Evolutionary conservation across 2,113 vertebrate species (phyloP).

Genomic region (Dasypus novemcinctus): DNA sequence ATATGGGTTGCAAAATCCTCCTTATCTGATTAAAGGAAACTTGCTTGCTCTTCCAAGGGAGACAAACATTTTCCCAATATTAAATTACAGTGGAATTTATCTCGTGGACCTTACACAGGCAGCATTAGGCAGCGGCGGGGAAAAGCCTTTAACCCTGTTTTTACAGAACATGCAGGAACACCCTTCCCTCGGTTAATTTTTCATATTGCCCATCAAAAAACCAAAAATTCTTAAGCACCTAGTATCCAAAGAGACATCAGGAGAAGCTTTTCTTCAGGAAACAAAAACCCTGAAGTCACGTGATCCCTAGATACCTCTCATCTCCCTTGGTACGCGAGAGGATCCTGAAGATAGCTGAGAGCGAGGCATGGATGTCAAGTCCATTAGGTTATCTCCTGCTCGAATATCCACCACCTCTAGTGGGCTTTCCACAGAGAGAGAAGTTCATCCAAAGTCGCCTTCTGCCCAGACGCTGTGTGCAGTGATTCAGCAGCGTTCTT

Average conservation of each 20-base stretch:
- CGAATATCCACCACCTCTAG: background rate
- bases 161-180: background rate
- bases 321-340: background rate
- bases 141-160: conserved; percentile 3
- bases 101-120: background rate
- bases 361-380: background rate
- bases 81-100: conserved; percentile 32
- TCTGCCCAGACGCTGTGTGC: background rate
- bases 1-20: background rate
- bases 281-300: background rate
- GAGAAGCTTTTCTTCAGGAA: background rate
- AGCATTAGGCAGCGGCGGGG: background rate
- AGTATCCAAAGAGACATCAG: background rate
- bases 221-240: background rate
- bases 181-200: background rate
- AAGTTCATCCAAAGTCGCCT: background rate
- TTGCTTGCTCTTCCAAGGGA: conserved; percentile 12
- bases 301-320: background rate
- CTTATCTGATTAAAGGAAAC: conserved; percentile 39
- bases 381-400: background rate
- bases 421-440: background rate
- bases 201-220: background rate
- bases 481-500: background rate
- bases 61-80: background rate
- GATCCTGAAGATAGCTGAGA: background rate